Base-by-base conservation (phyloP, 2,888 invertebrate species). In the Rugalucina vietnamica region DNA sequence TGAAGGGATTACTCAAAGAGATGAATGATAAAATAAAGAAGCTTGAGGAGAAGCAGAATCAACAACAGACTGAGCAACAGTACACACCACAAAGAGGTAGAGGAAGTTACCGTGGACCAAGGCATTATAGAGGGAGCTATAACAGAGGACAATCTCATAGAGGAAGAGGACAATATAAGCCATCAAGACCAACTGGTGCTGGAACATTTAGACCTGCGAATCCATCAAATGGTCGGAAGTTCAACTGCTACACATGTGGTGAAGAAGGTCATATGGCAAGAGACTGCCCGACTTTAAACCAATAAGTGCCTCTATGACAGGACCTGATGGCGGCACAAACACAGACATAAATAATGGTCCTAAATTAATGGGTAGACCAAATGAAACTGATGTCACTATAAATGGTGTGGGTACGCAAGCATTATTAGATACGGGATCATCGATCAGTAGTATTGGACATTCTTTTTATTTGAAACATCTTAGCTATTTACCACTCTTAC, bases 331-430 rank as follows among this genome's bases (percentile, higher is more conserved):
- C 12, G 49, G 50, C 49, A 69, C 69, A 3, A 36, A 29, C 5
- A 29, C 5, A 14, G 4, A 12, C 2, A 36, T 70, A 21, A 8
- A 54, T 4, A 54, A 54, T 54, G 54, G 54, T 50, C 78, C 82
- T 29, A 70, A 73, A 72, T 79, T 82, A 75, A 39, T 82, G 29
- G 82, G 78, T 12, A 27, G 65, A n/a, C 14, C 81, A 39, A 82
- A 57, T 36, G 73, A 82, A 73, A 43, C 54, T 18, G 21, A 29
- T 12, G 37, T 75, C 5, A 65, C n/a, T 8, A 70, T 78, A 12
- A 39, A 74, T 39, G 43, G 34, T 37, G n/a, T 69, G 14, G 54
- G 54, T 32, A 57, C 82, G 32, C 27, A 1, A 69, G 72, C 81
- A 1, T 50, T 84, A n/a, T 29, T 76, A 3, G 83, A 84, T 43